These are phyloP conservation scores for Apeira syringaria DNA, from an alignment of 2,888 invertebrate species.

Conservation along the genomic window DNA sequence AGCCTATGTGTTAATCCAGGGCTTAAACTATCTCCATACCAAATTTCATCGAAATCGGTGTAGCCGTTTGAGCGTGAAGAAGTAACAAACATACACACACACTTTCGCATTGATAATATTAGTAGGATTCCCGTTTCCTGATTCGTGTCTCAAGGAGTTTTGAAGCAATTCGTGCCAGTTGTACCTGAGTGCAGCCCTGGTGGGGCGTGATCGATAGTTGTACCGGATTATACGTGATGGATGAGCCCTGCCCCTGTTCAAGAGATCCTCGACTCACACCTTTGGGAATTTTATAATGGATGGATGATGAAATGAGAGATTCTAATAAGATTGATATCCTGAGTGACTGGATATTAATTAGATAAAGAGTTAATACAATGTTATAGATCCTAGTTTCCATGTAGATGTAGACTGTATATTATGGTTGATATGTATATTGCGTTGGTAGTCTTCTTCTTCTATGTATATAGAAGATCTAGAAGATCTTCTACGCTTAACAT, in stretches of 20 bases:
- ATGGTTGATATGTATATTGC: no score
- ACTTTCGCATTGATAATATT: no score
- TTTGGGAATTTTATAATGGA: slow-evolving; percentile 14
- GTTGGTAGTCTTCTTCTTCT: no score
- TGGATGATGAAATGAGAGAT: slow-evolving; percentile 6
- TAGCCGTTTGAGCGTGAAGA: background rate
- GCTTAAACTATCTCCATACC: background rate
- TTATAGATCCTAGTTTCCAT: no score
- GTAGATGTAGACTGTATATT: no score
- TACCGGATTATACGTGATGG: slow-evolving; percentile 48
- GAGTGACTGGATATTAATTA: background rate
- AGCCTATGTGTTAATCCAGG: no score
- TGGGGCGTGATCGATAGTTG: slow-evolving; percentile 43
- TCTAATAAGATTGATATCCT: slow-evolving; percentile 9
- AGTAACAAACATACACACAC: no score
- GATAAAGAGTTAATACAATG: background rate
- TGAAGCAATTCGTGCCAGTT: background rate
- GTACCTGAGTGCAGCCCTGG: slow-evolving; percentile 5
- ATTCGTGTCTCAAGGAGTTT: no score
- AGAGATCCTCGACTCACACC: slow-evolving; percentile 7
- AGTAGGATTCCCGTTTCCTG: no score
- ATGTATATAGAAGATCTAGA: no score
- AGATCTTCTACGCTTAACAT: no score
- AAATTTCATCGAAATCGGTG: background rate
- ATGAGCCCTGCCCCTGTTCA: slow-evolving; percentile 38